These are phyloP conservation scores for Opisthocomus hoazin DNA, from an alignment of 2,113 vertebrate species.

Conservation along the genomic window DNA sequence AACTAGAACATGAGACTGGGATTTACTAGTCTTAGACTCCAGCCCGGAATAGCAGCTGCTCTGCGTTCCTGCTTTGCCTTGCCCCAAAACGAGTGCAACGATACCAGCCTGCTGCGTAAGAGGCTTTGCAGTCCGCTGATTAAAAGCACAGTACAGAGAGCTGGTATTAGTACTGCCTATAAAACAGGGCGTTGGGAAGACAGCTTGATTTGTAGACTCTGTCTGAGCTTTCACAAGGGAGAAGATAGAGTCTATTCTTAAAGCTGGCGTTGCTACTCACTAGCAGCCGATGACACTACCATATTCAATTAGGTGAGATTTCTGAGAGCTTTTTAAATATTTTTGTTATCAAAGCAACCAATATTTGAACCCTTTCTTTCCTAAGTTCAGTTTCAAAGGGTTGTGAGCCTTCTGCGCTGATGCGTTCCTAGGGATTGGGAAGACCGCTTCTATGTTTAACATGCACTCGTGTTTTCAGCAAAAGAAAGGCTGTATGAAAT, in stretches of 20 bases:
- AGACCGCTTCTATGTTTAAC: neutral
- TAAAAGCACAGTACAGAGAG: neutral
- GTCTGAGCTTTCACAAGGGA: neutral
- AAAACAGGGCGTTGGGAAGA: neutral
- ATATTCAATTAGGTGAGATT: neutral
- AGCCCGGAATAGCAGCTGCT: neutral
- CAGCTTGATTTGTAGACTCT: neutral
- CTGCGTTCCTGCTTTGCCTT: rapidly evolving
- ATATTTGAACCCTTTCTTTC: neutral
- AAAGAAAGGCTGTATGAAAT: neutral
- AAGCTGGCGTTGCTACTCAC: neutral
- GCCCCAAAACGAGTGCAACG: rapidly evolving
- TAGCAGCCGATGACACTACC: neutral
- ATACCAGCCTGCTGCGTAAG: neutral
- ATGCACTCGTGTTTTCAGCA: neutral
- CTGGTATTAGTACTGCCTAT: neutral
- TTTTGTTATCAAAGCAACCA: neutral
- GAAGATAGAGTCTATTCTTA: neutral
- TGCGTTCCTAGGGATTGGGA: neutral
- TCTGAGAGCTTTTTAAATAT: neutral
- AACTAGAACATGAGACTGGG: neutral
- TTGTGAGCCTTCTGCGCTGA: neutral
- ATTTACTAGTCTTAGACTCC: neutral
- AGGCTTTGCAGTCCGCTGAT: neutral
- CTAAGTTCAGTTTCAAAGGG: neutral